Evolutionary conservation across 2,797 vertebrate genomes (phyloP).

Genomic region (Cephalopachus bancanus): DNA sequence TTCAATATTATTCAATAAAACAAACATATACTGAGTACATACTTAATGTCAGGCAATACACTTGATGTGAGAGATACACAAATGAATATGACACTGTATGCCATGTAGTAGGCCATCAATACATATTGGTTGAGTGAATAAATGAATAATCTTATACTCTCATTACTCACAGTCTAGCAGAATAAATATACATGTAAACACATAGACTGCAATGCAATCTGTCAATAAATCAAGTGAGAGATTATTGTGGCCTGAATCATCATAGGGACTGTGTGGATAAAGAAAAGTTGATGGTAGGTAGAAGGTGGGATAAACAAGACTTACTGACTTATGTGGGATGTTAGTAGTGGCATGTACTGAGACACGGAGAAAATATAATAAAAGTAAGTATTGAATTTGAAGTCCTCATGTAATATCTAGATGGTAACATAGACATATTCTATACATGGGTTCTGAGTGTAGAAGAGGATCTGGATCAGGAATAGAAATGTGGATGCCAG

Average conservation of each 20-base stretch:
- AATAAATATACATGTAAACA: conserved; percentile 51
- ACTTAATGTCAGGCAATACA: conserved; percentile 53
- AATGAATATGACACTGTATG: conserved; percentile 29
- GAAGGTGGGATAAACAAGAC: conserved; percentile 24
- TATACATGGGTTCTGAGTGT: neutral
- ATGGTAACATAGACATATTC: conserved; percentile 25
- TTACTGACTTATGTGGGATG: neutral
- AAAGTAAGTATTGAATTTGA: neutral
- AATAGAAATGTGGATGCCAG: neutral
- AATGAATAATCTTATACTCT: conserved; percentile 9
- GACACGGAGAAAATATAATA: neutral
- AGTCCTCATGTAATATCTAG: neutral
- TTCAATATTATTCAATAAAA: conserved; percentile 61
- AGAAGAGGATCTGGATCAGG: conserved; percentile 7
- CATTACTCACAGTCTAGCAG: conserved; percentile 20
- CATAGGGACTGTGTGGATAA: neutral
- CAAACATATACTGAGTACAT: conserved; percentile 17
- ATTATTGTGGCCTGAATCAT: conserved; percentile 42
- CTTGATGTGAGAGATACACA: conserved; percentile 55
- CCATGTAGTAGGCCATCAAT: neutral
- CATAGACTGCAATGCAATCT: conserved; percentile 1
- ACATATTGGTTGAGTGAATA: neutral
- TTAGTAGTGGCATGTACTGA: conserved; percentile 3
- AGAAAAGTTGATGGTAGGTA: conserved; percentile 16
- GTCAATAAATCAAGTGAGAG: conserved; percentile 39